Evolutionary conservation across 2,888 invertebrate species (phyloP).

Genomic region (Drosophila kanekoi): DNA sequence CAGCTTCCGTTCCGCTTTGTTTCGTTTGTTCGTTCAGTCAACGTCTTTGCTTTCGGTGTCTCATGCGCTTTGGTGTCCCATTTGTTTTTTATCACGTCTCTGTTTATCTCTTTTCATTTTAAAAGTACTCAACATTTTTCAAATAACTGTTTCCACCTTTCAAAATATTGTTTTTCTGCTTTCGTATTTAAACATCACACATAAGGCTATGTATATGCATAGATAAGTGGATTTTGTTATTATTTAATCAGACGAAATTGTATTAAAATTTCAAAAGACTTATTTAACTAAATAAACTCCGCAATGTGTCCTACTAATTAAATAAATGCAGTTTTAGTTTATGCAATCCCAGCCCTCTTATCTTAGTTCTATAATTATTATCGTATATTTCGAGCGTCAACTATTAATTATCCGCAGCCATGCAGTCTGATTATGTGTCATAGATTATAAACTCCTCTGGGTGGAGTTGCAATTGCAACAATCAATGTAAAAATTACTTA

Average conservation of each 20-base stretch:
- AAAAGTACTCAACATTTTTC: constrained; percentile 15
- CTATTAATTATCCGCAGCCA: constrained; percentile 53
- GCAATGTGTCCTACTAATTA: no score
- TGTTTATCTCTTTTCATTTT: constrained; percentile 45
- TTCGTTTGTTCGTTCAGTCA: constrained; percentile 22
- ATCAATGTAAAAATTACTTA: constrained; percentile 38
- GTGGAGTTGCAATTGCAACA: constrained; percentile 18
- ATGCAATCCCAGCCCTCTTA: no score
- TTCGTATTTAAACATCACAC: constrained; percentile 45
- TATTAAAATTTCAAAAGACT: not conserved
- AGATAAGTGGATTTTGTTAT: not conserved
- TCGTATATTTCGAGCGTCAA: constrained; percentile 16
- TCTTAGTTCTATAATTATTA: no score
- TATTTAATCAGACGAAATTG: not conserved
- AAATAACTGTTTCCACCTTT: not conserved
- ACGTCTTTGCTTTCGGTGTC: constrained; percentile 36
- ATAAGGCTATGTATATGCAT: no score
- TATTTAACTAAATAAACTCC: not conserved
- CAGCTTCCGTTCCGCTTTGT: constrained; percentile 64
- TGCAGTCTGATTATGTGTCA: constrained; percentile 45
- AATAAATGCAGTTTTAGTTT: no score
- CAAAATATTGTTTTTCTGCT: constrained; percentile 17
- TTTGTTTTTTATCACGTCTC: constrained; percentile 50
- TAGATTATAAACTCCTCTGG: constrained; percentile 12
- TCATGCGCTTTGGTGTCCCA: constrained; percentile 35